These are phyloP conservation scores for Ctenosaura bakeri DNA, from an alignment of 2,797 vertebrate species.

Conservation along the genomic window DNA sequence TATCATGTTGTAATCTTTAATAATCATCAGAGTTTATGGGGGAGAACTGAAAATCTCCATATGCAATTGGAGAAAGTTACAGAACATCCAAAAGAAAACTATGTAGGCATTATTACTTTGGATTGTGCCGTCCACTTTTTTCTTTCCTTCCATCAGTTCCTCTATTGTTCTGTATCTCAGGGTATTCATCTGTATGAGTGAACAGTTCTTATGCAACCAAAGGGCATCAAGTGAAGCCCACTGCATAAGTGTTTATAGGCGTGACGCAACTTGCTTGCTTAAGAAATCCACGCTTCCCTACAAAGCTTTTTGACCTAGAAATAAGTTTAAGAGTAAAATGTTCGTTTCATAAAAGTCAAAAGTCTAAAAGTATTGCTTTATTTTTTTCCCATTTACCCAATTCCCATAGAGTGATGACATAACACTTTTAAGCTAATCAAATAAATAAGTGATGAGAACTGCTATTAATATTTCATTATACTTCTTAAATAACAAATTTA, in stretches of 20 bases:
- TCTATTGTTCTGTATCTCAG: background rate
- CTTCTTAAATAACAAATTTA: slow-evolving; percentile 33
- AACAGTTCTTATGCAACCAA: background rate
- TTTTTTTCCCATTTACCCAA: background rate
- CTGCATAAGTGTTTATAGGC: slow-evolving; percentile 2
- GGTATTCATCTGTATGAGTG: background rate
- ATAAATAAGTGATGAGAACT: slow-evolving; percentile 7
- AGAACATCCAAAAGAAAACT: background rate
- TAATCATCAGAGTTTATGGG: background rate
- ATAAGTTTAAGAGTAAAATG: background rate
- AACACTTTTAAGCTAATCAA: slow-evolving; percentile 35
- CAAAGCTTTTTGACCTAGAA: slow-evolving; percentile 17
- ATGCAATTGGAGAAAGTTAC: background rate
- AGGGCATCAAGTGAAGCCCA: slow-evolving; percentile 11
- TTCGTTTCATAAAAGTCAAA: slow-evolving; percentile 14
- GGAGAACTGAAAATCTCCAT: background rate
- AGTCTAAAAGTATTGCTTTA: slow-evolving; percentile 23
- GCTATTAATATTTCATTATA: slow-evolving; percentile 14
- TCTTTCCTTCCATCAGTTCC: background rate
- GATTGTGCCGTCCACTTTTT: background rate
- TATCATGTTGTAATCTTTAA: background rate
- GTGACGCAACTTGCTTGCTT: background rate
- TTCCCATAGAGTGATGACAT: slow-evolving; percentile 22
- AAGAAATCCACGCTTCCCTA: background rate
- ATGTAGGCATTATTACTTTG: background rate